phyloP scores from a whole-genome alignment of 2,113 vertebrate genomes.

The Phaetusa simplex region DNA sequence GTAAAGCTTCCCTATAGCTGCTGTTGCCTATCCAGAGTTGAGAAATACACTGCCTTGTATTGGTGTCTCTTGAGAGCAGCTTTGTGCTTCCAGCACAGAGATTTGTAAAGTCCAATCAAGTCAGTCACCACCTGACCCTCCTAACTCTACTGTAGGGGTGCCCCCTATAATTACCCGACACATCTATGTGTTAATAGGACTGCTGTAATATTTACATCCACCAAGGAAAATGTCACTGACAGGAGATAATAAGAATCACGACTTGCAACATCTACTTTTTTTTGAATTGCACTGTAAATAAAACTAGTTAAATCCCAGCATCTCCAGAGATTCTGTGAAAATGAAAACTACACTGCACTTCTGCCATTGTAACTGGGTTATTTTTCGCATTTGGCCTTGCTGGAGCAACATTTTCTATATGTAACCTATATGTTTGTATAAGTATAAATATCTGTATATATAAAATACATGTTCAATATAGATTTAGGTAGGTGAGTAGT shows the following conservation, averaged over 20 bases:
- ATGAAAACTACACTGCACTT: neutral
- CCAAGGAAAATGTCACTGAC: neutral
- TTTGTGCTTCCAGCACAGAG: neutral
- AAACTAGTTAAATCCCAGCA: neutral
- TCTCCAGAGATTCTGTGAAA: neutral
- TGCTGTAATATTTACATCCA: neutral
- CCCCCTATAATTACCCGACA: neutral
- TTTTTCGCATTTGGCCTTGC: neutral
- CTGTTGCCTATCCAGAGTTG: neutral
- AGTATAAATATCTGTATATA: neutral
- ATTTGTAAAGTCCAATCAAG: neutral
- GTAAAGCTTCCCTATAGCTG: neutral
- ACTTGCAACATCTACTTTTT: neutral
- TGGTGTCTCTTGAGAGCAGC: neutral
- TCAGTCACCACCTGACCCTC: neutral
- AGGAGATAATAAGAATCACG: neutral
- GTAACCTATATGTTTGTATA: neutral
- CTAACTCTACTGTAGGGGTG: neutral
- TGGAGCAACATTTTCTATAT: neutral
- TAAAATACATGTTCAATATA: neutral
- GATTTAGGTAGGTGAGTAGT: slow-evolving; percentile 14
- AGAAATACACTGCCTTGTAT: neutral
- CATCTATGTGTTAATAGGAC: neutral
- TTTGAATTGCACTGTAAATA: neutral
- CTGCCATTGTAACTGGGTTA: neutral